Evolutionary conservation across 2,113 vertebrate genomes (phyloP).

Genomic region (Bothrops jararaca): DNA sequence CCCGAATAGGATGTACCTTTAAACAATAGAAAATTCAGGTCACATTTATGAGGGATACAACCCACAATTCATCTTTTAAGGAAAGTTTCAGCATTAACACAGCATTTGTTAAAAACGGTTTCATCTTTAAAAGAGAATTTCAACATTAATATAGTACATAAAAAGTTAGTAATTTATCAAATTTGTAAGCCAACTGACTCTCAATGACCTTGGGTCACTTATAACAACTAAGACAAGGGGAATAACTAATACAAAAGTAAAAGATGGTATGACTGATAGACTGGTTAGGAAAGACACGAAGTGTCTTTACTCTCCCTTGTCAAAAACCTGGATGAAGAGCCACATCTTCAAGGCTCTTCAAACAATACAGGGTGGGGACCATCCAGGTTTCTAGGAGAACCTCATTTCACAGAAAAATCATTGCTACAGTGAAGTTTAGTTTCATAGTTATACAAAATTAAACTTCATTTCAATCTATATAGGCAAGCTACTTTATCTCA

Average conservation of each 20-base stretch:
- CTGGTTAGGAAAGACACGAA: neutral
- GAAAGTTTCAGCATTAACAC: neutral
- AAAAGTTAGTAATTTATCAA: neutral
- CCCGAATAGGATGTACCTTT: conserved; percentile 94
- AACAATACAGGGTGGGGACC: neutral
- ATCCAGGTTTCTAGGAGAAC: neutral
- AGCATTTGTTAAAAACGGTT: neutral
- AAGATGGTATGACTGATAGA: neutral
- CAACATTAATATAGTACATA: neutral
- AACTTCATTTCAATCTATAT: neutral
- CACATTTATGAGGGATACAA: neutral
- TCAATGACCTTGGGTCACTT: neutral
- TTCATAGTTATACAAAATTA: neutral
- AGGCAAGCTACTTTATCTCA: neutral
- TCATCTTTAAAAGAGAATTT: neutral
- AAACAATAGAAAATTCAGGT: conserved; percentile 57
- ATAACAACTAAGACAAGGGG: neutral
- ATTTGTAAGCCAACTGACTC: neutral
- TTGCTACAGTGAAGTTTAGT: neutral
- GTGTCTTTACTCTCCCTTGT: neutral
- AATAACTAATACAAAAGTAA: neutral
- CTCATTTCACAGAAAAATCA: neutral
- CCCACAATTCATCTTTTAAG: neutral
- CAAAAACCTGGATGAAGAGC: neutral
- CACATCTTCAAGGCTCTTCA: neutral